Evolutionary conservation across 1,140 invertebrate genomes (phyloP).

Genomic region (Cyclina sinensis): DNA sequence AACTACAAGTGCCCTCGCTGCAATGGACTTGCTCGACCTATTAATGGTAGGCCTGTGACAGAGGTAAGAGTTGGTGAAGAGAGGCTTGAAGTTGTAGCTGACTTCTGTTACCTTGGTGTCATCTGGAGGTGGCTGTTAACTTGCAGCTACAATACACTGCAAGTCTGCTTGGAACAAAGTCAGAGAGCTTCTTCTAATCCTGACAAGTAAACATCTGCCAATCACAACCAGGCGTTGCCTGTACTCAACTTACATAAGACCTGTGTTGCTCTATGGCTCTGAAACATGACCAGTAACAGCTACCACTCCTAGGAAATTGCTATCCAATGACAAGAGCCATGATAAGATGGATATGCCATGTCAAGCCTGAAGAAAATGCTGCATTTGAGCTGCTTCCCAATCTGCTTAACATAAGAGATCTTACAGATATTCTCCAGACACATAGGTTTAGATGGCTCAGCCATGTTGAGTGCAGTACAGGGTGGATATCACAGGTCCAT

Average conservation of each 20-base stretch:
- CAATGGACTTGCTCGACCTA: background rate
- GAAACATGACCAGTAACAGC: too few relatives aligned
- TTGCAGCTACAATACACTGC: background rate
- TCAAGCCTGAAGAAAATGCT: too few relatives aligned
- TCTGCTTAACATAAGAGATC: too few relatives aligned
- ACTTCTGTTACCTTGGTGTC: slow-evolving; percentile 7
- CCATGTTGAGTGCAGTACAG: background rate
- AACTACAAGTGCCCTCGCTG: background rate
- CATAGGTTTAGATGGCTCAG: background rate
- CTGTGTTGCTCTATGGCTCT: too few relatives aligned
- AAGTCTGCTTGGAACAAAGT: background rate
- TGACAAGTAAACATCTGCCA: slow-evolving; percentile 8
- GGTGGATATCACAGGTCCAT: too few relatives aligned
- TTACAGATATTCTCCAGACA: slow-evolving; percentile 2
- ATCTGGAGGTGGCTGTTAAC: background rate
- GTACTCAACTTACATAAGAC: too few relatives aligned
- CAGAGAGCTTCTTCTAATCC: background rate
- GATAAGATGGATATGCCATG: too few relatives aligned
- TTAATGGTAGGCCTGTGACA: slow-evolving; percentile 3
- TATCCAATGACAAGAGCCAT: too few relatives aligned
- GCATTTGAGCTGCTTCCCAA: too few relatives aligned
- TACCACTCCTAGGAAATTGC: too few relatives aligned
- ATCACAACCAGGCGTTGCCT: too few relatives aligned
- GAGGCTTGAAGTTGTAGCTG: background rate
- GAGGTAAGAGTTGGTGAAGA: background rate